Percentiles rank a stretch among this genome's conserved stretches.
These are phyloP conservation scores for Xestia xanthographa DNA, from an alignment of 2,888 invertebrate genomes.

Conservation along the genomic window DNA sequence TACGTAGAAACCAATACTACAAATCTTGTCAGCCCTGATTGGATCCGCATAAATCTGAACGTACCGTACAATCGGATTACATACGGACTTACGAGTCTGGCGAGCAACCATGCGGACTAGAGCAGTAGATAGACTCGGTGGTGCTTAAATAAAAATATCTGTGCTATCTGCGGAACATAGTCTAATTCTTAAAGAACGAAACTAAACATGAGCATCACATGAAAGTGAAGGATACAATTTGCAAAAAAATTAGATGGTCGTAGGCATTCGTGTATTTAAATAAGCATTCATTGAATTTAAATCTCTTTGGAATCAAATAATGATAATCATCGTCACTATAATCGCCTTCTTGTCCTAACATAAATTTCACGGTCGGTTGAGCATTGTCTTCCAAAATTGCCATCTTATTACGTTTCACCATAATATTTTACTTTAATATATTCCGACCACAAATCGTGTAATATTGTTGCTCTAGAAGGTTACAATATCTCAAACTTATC, in stretches of 20 bases:
- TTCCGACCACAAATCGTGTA: background rate
- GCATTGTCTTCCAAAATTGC: background rate
- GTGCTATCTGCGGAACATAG: background rate
- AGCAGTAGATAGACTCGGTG: background rate
- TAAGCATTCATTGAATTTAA: background rate
- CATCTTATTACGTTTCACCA: too few relatives aligned
- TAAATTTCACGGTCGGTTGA: background rate
- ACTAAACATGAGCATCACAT: background rate
- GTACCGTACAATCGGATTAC: slow-evolving; percentile 45
- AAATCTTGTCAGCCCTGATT: slow-evolving; percentile 30
- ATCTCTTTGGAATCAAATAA: background rate
- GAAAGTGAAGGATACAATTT: background rate
- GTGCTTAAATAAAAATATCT: background rate
- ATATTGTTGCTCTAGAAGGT: slow-evolving; percentile 9
- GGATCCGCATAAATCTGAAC: slow-evolving; percentile 37
- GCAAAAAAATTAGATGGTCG: background rate
- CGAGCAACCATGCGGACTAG: background rate
- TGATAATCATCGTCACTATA: background rate
- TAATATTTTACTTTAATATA: background rate
- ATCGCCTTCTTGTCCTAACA: background rate
- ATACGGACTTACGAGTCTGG: slow-evolving; percentile 12
- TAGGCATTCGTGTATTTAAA: background rate
- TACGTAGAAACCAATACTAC: slow-evolving; percentile 4
- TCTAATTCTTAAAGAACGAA: background rate
- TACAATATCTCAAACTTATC: slow-evolving; percentile 45